Percentiles rank a stretch among this genome's conserved stretches.
phyloP scores from a whole-genome alignment of 2,888 invertebrate species.

The Acleris cristana region DNA sequence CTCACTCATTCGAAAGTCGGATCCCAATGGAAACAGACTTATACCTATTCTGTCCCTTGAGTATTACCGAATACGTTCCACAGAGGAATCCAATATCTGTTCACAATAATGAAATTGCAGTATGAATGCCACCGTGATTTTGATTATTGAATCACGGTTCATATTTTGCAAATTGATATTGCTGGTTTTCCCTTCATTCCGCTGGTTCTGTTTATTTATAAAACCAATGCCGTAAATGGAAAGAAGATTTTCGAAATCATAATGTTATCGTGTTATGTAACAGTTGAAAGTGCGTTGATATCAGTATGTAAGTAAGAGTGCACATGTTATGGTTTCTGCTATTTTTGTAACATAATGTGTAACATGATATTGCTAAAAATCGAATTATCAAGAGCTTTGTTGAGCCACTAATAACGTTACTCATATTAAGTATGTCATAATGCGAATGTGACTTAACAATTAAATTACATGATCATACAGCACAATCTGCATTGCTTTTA shows the following conservation, averaged over 20 bases:
- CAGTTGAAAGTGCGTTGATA: background rate
- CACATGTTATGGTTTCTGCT: background rate
- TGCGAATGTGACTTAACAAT: no score
- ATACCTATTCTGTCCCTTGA: conserved; percentile 52
- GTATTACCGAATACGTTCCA: conserved; percentile 64
- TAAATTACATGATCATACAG: no score
- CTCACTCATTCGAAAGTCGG: background rate
- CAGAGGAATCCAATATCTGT: conserved; percentile 71
- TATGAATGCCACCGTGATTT: conserved; percentile 74
- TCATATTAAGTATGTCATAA: no score
- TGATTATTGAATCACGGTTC: conserved; percentile 71
- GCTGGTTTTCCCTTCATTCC: conserved; percentile 42
- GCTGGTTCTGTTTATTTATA: conserved; percentile 29
- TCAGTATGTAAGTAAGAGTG: background rate
- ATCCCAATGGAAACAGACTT: conserved; percentile 20
- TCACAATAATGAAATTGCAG: conserved; percentile 76
- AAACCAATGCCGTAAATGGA: conserved; percentile 29
- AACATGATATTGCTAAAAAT: no score
- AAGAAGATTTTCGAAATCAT: conserved; percentile 10
- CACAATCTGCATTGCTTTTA: no score
- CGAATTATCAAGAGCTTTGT: no score
- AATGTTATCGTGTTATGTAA: conserved; percentile 15
- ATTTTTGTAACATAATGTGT: no score
- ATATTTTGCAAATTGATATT: conserved; percentile 59
- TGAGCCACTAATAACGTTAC: no score